Conservation (phyloP, 2,797 vertebrate genomes). For the Danio tinwini region DNA sequence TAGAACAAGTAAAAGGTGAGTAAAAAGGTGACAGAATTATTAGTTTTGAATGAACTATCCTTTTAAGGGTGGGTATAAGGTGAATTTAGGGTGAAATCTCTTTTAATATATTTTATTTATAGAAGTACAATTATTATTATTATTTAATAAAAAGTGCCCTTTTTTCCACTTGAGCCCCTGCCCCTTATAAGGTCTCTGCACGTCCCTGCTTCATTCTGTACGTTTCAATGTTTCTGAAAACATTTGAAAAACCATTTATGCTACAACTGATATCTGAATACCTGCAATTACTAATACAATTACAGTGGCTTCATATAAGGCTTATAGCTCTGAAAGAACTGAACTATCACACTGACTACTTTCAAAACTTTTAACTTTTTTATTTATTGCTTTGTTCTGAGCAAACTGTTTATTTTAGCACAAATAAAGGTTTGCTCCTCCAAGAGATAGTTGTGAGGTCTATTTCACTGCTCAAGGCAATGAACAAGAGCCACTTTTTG, state of each 20-base stretch:
- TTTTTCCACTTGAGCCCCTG: no score
- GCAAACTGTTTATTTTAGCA: constrained; percentile 5
- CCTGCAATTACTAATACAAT: background rate
- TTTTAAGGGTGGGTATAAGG: no score
- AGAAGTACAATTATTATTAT: no score
- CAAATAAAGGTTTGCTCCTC: background rate
- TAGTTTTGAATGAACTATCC: no score
- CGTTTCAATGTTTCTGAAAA: no score
- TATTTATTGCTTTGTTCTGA: background rate
- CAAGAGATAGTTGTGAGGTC: background rate
- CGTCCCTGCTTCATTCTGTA: no score
- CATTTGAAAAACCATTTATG: background rate
- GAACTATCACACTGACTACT: background rate
- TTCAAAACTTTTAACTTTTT: background rate
- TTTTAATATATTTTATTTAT: no score
- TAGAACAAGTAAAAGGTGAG: no score
- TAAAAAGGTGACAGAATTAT: no score
- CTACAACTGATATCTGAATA: background rate
- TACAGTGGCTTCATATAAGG: background rate
- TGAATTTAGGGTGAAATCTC: no score
- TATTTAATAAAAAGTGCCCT: no score
- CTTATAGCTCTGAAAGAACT: background rate
- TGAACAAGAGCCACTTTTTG: constrained; percentile 11
- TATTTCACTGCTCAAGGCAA: constrained; percentile 1
- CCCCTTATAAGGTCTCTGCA: no score